Base-by-base conservation (phyloP, 1,140 invertebrate species). In the Temnothorax nylanderi region DNA sequence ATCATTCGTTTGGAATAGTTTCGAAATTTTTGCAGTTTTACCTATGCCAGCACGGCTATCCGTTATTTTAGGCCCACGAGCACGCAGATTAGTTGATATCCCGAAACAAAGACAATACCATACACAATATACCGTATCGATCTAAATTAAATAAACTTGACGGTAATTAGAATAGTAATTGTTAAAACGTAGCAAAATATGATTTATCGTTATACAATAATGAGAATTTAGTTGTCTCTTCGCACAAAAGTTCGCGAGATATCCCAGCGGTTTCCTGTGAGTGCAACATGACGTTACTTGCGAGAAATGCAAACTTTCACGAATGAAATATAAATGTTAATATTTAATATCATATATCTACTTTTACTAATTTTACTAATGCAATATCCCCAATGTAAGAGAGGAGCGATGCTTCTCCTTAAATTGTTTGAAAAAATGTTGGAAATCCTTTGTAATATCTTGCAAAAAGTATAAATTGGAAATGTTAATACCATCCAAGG, bases 71-170 rank as follows among this genome's bases (percentile, higher is more conserved):
- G 21, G 21, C 32, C 26, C 34, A 60, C n/a, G 8, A 41, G 16
- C 21, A 44, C 54, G 34, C 7, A 18, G 18, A 77, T n/a, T 77
- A 64, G 64, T 64, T 64, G 58, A 13, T 58, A 26, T 64, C 16
- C 7, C 34, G 72, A 11, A 64, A n/a, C n/a, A n/a, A n/a, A n/a
- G n/a, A 77, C 21, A 64, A 60, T 16, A 18, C 18, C 21, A 76
- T 0, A 21, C n/a, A 67, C 10, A 67, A 60, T 18, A 18, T 41
- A 62, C 41, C 34, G 32, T 44, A 56, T 34, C 37, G 56, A 77
- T 64, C 41, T 77, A 62, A 62, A 77, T 41, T 77, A 77, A 64
- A 77, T 77, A 77, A 77, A 64, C 37, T 32, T 62, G 13, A 44
- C 41, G n/a, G 26, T 77, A 77, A 77, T 34, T 41, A 77, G 21